Percentiles rank a stretch among this genome's conserved stretches.
Conservation (phyloP, 2,113 vertebrate species). For the Columbina picui region DNA sequence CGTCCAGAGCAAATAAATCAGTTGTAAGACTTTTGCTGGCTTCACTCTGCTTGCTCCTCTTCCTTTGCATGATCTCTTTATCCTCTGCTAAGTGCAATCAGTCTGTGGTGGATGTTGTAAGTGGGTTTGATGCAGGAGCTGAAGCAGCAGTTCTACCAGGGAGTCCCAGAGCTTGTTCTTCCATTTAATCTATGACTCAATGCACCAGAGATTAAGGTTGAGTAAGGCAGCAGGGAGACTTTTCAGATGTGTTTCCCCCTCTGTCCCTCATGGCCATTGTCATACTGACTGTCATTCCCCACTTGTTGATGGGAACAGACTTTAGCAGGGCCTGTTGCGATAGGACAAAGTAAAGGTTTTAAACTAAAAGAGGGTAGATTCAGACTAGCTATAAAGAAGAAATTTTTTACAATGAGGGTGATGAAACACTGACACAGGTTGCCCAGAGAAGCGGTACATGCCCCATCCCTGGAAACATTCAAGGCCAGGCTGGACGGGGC, state of each 20-base stretch:
- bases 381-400: neutral
- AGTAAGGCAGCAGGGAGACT: neutral
- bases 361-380: neutral
- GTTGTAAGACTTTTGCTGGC: neutral
- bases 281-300: neutral
- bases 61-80: neutral
- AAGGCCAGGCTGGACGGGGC: no score
- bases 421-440: neutral
- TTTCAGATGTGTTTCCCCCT: neutral
- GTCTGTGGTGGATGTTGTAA: neutral
- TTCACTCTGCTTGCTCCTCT: neutral
- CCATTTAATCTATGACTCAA: neutral
- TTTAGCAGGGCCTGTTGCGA: neutral
- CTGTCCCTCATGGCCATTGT: neutral
- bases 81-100: neutral
- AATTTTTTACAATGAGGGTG: neutral
- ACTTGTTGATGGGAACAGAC: neutral
- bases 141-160: slow-evolving; percentile 15
- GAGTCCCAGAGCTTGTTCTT: neutral
- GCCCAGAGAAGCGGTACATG: no score
- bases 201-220: neutral
- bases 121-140: neutral
- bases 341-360: neutral
- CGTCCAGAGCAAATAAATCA: neutral
- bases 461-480: no score